Base-by-base conservation (phyloP, 2,888 invertebrate genomes). In the Steinernema hermaphroditum region DNA sequence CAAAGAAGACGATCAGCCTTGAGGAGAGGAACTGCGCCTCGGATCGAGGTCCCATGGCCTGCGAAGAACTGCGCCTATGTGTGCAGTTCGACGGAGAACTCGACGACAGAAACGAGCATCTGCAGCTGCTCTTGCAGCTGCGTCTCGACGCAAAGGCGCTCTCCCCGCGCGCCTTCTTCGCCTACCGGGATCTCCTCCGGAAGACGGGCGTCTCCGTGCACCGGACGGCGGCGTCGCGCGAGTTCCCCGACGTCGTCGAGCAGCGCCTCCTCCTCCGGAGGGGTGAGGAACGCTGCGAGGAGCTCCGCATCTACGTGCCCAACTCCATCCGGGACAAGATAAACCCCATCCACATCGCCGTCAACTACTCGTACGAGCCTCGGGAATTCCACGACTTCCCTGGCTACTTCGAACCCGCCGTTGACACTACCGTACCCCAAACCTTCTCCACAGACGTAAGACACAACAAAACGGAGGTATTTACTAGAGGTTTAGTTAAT, bases 311-410 rank as follows among this genome's bases (percentile, higher is more conserved):
- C 46, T 79, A 81, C 62, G 76, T 80, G 22, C 81, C 81, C 44
- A 88, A 89, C 29, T 89, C 90, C 75, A 88, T 91, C 76, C 91
- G 93, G 27, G 96, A 97, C 88, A 97, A 97, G 88, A 88, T 97
- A 72, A 94, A 94, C 0, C 92, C 95, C 0, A 90, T 97, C 70
- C 93, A 93, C 84, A 93, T 93, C 0, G 93, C 94, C 87, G 92
- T 94, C 87, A 91, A 92, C 14, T 94, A 93, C 88, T 91, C 91
- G 77, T 82, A 79, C 80, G 44, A 83, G 82, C 32, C 62, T 1
- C 9, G 62, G 32, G 68, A 84, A 83, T 76, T 76, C 68, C 76
- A 81, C 70, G 75, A 79, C 76, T 37, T 81, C 72, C 69, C 78
- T 32, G 74, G 82, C 74, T 78, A 81, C 72, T 80, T 89, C 69